Evolutionary conservation across 2,888 invertebrate genomes (phyloP).

Genomic region (Drosophila kambysellisi): DNA sequence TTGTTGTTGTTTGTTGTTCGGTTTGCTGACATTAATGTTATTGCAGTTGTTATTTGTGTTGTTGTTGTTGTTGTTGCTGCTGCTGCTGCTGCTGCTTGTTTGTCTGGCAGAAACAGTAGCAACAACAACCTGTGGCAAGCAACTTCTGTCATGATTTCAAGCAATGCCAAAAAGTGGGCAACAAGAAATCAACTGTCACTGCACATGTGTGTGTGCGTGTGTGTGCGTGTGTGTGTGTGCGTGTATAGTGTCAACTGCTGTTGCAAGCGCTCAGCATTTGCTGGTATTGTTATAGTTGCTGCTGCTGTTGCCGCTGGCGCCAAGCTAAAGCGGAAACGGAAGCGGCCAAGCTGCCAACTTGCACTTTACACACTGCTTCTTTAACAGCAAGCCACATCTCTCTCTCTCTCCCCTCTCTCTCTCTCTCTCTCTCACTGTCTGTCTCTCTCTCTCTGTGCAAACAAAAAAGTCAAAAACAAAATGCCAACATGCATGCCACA

Average conservation of each 20-base stretch:
- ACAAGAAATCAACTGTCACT: slow-evolving; percentile 46
- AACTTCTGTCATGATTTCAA: slow-evolving; percentile 57
- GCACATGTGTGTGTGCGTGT: slow-evolving; percentile 14
- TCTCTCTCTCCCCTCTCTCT: background rate
- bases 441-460: slow-evolving; percentile 1
- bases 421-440: background rate
- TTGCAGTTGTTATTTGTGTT: slow-evolving; percentile 17
- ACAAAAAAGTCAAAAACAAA: slow-evolving; percentile 45
- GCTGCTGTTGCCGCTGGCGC: slow-evolving; percentile 48
- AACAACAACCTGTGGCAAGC: slow-evolving; percentile 56
- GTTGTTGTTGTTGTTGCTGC: background rate
- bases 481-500: slow-evolving; percentile 46
- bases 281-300: slow-evolving; percentile 28
- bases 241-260: slow-evolving; percentile 45
- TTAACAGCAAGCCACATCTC: slow-evolving; percentile 20
- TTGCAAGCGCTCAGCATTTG: slow-evolving; percentile 39
- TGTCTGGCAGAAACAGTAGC: slow-evolving; percentile 18
- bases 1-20: slow-evolving; percentile 22
- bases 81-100: slow-evolving; percentile 12
- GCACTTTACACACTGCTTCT: slow-evolving; percentile 70
- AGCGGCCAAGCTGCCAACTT: slow-evolving; percentile 71
- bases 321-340: slow-evolving; percentile 66
- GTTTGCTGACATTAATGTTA: slow-evolving; percentile 49
- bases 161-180: slow-evolving; percentile 57
- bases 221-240: background rate